Percentiles rank a stretch among this genome's conserved stretches.
phyloP scores from a whole-genome alignment of 2,113 vertebrate genomes.

The Salminus brasiliensis region DNA sequence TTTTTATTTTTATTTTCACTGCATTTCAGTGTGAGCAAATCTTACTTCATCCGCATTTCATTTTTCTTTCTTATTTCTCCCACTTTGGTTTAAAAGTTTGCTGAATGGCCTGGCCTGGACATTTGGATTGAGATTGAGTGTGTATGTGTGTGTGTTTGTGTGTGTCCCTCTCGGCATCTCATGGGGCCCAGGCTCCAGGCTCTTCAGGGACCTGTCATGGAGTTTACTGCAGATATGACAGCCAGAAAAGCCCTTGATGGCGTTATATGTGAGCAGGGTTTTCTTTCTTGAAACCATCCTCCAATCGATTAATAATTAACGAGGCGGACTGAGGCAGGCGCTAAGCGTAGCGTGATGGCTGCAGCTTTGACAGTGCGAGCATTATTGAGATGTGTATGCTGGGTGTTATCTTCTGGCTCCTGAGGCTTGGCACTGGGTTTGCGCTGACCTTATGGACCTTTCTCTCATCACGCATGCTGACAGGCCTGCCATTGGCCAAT shows the following conservation, averaged over 20 bases:
- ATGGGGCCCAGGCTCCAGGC: constrained; percentile 60
- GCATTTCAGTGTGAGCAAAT: constrained; percentile 51
- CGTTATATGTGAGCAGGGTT: constrained; percentile 45
- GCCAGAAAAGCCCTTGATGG: constrained; percentile 51
- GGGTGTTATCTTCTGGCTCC: constrained; percentile 56
- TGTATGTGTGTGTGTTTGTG: constrained; percentile 56
- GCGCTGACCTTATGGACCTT: constrained; percentile 62
- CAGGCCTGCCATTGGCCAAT: constrained; percentile 51
- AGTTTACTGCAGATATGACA: constrained; percentile 66
- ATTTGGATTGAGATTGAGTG: constrained; percentile 41
- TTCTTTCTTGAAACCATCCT: constrained; percentile 54
- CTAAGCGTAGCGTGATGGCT: constrained; percentile 58
- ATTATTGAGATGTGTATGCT: constrained; percentile 60
- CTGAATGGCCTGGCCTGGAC: constrained; percentile 11
- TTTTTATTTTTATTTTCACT: constrained; percentile 56
- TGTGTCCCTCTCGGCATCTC: constrained; percentile 65
- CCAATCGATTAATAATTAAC: constrained; percentile 75
- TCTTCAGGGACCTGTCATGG: constrained; percentile 72
- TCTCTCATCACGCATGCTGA: constrained; percentile 61
- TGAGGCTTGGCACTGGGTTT: constrained; percentile 50
- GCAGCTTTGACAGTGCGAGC: constrained; percentile 59
- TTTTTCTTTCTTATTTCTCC: constrained; percentile 15
- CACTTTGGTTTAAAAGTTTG: constrained; percentile 34
- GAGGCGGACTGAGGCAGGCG: constrained; percentile 57
- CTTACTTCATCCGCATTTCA: not conserved